phyloP scores from a whole-genome alignment of 2,797 vertebrate genomes.

The Triplophysa bombifrons region DNA sequence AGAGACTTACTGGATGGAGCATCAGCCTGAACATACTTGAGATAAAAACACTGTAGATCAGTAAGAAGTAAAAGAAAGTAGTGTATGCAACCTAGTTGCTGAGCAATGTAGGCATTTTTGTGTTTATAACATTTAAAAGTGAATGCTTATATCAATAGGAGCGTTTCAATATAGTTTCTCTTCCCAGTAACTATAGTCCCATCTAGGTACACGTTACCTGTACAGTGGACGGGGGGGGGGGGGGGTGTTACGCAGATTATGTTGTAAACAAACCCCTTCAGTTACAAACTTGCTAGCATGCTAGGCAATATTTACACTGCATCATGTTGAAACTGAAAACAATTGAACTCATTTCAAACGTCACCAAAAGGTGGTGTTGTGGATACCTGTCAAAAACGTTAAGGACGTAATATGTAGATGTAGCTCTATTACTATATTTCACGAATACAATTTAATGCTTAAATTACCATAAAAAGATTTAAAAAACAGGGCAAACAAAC shows the following conservation, averaged over 20 bases:
- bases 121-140: not conserved
- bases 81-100: not conserved
- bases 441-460: not conserved
- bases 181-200: not conserved
- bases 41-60: not conserved
- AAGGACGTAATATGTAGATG: too few relatives aligned
- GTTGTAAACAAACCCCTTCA: conserved; percentile 27
- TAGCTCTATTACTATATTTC: too few relatives aligned
- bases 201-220: not conserved
- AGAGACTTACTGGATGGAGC: conserved; percentile 91
- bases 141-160: not conserved
- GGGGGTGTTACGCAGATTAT: conserved; percentile 14
- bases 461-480: not conserved
- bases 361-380: not conserved
- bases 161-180: not conserved
- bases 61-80: not conserved
- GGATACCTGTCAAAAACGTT: too few relatives aligned
- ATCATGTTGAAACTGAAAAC: not conserved
- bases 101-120: too few relatives aligned
- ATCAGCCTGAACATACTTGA: conserved; percentile 89
- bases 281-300: conserved; percentile 14
- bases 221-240: not conserved
- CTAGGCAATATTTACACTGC: not conserved
- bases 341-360: not conserved
- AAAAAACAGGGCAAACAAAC: not conserved